Percentiles rank a stretch among this genome's conserved stretches.
phyloP scores from a whole-genome alignment of 2,888 invertebrate species.

The Andrena chrysosceles region DNA sequence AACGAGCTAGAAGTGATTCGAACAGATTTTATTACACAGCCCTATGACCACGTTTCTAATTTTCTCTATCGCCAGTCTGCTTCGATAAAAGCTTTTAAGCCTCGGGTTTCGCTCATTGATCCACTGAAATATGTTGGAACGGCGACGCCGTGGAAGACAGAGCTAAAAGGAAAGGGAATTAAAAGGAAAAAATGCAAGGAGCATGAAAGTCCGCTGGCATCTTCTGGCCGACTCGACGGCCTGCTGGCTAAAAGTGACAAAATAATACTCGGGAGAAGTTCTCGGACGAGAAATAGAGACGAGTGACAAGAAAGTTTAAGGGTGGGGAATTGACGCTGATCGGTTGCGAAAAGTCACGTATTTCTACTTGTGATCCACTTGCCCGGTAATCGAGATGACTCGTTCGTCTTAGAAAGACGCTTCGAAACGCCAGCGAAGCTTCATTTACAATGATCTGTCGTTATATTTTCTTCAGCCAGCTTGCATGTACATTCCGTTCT shows the following conservation, averaged over 20 bases:
- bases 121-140: conserved; percentile 33
- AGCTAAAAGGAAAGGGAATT: conserved; percentile 4
- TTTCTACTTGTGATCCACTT: not conserved
- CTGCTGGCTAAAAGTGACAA: conserved; percentile 43
- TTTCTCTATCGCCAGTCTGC: conserved; percentile 5
- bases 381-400: not conserved
- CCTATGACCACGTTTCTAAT: conserved; percentile 14
- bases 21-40: conserved; percentile 34
- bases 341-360: not conserved
- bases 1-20: not conserved
- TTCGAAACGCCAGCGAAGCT: too few relatives aligned
- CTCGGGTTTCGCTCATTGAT: conserved; percentile 42
- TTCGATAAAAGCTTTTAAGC: conserved; percentile 41
- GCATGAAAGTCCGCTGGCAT: not conserved
- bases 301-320: conserved; percentile 39
- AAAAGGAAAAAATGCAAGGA: not conserved
- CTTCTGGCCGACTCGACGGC: conserved; percentile 44
- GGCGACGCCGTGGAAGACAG: not conserved
- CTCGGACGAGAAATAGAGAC: not conserved
- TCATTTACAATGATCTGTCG: too few relatives aligned
- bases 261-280: conserved; percentile 20
- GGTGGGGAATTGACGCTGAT: not conserved
- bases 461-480: too few relatives aligned
- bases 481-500: too few relatives aligned
- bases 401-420: not conserved